These are phyloP conservation scores for Forpus xanthops DNA, from an alignment of 2,797 vertebrate genomes.

Conservation along the genomic window DNA sequence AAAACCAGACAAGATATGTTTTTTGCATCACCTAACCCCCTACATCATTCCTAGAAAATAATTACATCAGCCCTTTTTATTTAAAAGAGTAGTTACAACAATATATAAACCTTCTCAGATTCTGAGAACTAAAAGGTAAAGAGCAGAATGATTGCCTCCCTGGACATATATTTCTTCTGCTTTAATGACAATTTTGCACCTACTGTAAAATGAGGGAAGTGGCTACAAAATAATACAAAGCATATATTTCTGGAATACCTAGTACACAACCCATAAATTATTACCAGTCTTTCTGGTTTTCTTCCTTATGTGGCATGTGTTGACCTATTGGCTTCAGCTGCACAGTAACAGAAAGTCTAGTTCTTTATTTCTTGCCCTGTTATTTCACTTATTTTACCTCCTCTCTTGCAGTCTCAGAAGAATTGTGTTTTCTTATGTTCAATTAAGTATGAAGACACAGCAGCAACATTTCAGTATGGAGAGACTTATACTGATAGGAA, in stretches of 20 bases:
- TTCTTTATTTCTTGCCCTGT: not conserved
- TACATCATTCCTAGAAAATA: not conserved
- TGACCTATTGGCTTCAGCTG: not conserved
- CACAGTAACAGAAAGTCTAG: not conserved
- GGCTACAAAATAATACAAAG: not conserved
- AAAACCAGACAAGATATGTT: not conserved
- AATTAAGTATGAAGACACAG: slow-evolving; percentile 5
- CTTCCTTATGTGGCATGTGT: not conserved
- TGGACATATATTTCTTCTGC: not conserved
- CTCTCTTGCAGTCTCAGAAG: not conserved
- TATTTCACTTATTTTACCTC: not conserved
- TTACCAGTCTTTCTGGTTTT: not conserved
- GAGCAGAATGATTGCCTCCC: not conserved
- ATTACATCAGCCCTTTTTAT: not conserved
- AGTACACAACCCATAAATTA: not conserved
- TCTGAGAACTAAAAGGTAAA: not conserved
- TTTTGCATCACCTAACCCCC: not conserved
- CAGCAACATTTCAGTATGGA: not conserved
- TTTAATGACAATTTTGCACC: not conserved
- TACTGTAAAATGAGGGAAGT: not conserved
- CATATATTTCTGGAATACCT: not conserved
- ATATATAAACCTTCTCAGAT: not conserved
- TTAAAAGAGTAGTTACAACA: not conserved
- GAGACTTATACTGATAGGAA: not conserved
- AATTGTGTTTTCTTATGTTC: slow-evolving; percentile 16